Conservation (phyloP, 2,888 invertebrate genomes). For the Phragmatobia fuliginosa region DNA sequence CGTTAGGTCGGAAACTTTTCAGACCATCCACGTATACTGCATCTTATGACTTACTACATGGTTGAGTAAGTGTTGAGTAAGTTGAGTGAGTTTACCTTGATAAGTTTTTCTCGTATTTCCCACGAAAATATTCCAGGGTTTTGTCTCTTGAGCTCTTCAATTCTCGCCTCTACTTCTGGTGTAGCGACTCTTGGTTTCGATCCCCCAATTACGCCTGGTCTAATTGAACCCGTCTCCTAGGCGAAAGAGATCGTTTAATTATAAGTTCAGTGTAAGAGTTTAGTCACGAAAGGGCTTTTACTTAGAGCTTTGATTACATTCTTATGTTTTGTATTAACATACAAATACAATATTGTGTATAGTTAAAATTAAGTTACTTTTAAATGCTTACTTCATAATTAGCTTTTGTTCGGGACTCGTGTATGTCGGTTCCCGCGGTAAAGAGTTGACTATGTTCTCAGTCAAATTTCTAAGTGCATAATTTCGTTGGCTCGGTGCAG, state of each 20-base stretch:
- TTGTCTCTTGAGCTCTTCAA: slow-evolving; percentile 95
- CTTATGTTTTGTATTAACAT: background rate
- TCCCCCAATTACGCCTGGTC: slow-evolving; percentile 97
- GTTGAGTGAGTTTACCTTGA: slow-evolving; percentile 91
- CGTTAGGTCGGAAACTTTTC: background rate
- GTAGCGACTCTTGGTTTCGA: slow-evolving; percentile 97
- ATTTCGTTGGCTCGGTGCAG: too few relatives aligned
- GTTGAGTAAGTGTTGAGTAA: too few relatives aligned
- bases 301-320: background rate
- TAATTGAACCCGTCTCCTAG: slow-evolving; percentile 97
- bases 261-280: slow-evolving; percentile 27
- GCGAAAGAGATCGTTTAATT: slow-evolving; percentile 52
- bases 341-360: background rate
- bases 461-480: too few relatives aligned
- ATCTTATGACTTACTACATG: background rate
- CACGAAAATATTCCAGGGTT: slow-evolving; percentile 98
- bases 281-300: background rate
- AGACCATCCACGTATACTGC: too few relatives aligned
- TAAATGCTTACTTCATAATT: background rate
- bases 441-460: too few relatives aligned
- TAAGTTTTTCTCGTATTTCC: slow-evolving; percentile 97
- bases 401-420: too few relatives aligned
- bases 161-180: slow-evolving; percentile 95
- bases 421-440: too few relatives aligned
- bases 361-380: background rate